Evolutionary conservation across 2,797 vertebrate genomes (phyloP), one percentile per base, ranked within the genome.

Genomic region (Anisognathus igniventris): DNA sequence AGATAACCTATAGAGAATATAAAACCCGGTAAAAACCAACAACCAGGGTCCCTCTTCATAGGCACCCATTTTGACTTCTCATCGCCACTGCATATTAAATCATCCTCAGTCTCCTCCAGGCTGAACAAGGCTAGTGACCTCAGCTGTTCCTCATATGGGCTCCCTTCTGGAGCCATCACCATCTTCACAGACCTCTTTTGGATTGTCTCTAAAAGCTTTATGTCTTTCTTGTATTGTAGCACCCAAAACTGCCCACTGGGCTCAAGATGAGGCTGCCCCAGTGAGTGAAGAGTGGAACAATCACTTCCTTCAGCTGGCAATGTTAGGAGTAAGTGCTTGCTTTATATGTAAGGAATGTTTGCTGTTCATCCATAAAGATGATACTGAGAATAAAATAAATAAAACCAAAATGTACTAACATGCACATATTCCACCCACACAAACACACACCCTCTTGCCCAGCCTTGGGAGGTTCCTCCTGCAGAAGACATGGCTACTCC

Each of bases 371-470:
- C 18, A 31, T 57, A 30, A 71, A 50, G 20, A 71, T 0, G 3
- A 44, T n/a, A 56, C 7, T 18, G 16, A 61, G 10, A 51, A 8
- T 47, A 62, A 79, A 12, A n/a, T 18, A 35, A 35, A 16, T 33
- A 78, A 53, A 53, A 13, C 8, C 3, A 19, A 37, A 37, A 33
- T 16, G 4, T 21, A 58, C 14, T 23, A 9, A 5, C 5, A 2
- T 3, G 4, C 11, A 10, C 14, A 8, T n/a, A 40, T 58, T n/a
- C 23, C 27, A 44, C 27, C 44, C 0, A 0, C 37, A 27, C 18
- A 50, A 42, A 35, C 6, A 37, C 21, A n/a, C 6, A 10, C 10
- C 4, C 16, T 48, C 23, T 60, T 44, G 5, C 6, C 7, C 2
- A 4, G 11, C 18, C 53, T 14, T 13, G 2, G 7, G 13, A 13